These are phyloP conservation scores for Monodelphis domestica DNA, from an alignment of 2,797 vertebrate species.

Conservation along the genomic window DNA sequence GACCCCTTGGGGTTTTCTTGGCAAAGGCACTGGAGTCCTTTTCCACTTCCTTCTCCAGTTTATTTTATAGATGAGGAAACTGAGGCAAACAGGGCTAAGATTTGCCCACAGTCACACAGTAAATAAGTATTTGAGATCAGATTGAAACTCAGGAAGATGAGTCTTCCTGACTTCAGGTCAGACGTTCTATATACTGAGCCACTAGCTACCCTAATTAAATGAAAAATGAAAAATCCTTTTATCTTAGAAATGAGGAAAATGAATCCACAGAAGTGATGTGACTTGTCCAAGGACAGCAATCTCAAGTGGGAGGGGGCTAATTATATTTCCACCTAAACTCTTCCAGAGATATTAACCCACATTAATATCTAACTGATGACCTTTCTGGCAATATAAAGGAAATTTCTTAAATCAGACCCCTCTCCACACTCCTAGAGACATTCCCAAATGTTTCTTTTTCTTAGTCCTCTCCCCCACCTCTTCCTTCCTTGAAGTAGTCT, in stretches of 20 bases:
- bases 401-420: background rate
- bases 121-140: too few species aligned
- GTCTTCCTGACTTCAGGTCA: too few species aligned
- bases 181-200: too few species aligned
- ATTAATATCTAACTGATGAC: background rate
- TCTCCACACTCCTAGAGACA: background rate
- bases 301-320: background rate
- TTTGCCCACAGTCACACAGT: too few species aligned
- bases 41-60: too few species aligned
- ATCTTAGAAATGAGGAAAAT: background rate
- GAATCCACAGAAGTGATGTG: background rate
- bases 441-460: background rate
- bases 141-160: too few species aligned
- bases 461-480: background rate
- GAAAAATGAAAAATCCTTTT: too few species aligned
- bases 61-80: too few species aligned
- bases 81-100: too few species aligned
- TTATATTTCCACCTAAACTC: background rate
- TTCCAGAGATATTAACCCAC: background rate
- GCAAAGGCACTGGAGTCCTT: too few species aligned
- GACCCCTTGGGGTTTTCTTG: too few species aligned
- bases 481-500: background rate
- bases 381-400: constrained; percentile 1
- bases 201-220: too few species aligned
- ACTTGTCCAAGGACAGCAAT: background rate